phyloP scores from a whole-genome alignment of 2,797 vertebrate species.

The Sebastes iracundus region DNA sequence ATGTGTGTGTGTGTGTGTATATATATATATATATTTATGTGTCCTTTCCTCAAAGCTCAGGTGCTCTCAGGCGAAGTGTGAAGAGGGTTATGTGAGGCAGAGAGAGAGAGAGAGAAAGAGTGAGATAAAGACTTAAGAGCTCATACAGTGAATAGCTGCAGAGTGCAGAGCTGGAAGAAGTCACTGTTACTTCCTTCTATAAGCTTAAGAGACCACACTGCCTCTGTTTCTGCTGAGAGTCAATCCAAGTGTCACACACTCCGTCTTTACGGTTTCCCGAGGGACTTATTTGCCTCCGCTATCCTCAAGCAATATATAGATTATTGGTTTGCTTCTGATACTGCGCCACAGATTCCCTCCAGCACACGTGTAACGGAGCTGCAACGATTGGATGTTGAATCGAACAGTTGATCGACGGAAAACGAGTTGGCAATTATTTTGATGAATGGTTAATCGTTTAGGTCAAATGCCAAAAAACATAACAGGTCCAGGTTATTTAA shows the following conservation, averaged over 20 bases:
- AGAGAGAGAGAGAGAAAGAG: conserved; percentile 18
- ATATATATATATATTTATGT: conserved; percentile 12
- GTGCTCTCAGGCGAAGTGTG: conserved; percentile 65
- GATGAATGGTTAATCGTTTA: neutral
- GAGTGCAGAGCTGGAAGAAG: conserved; percentile 27
- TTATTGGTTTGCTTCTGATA: conserved; percentile 1
- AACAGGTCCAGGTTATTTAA: neutral
- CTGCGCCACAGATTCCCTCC: neutral
- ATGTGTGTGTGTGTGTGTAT: too few relatives aligned
- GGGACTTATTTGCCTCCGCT: conserved; percentile 2
- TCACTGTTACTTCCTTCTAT: conserved; percentile 15
- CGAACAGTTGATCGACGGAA: neutral
- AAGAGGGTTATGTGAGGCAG: conserved; percentile 70
- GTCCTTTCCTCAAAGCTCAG: conserved; percentile 66
- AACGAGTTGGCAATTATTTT: neutral
- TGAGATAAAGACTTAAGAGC: conserved; percentile 61
- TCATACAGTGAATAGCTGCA: conserved; percentile 50
- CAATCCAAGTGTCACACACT: conserved; percentile 31
- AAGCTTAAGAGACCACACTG: conserved; percentile 33
- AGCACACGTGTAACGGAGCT: neutral
- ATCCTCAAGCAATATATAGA: neutral
- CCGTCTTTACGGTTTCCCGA: conserved; percentile 4
- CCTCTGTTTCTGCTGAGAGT: conserved; percentile 22
- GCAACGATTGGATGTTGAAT: neutral
- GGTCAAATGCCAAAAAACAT: neutral